phyloP scores from a whole-genome alignment of 2,888 invertebrate species.

The Andrena praecox region DNA sequence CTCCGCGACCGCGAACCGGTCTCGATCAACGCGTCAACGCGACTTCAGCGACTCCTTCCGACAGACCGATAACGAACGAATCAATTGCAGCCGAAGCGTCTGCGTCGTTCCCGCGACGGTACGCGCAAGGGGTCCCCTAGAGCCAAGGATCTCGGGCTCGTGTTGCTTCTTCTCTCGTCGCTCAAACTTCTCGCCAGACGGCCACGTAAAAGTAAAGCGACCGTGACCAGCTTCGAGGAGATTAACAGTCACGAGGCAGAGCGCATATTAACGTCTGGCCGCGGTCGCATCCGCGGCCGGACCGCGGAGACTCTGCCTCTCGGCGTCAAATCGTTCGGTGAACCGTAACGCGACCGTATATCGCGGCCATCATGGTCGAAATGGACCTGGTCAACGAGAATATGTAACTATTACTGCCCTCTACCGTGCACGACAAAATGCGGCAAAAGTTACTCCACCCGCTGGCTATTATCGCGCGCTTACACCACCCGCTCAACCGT shows the following conservation, averaged over 20 bases:
- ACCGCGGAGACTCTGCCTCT: constrained; percentile 52
- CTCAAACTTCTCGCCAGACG: not conserved
- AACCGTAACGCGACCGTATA: constrained; percentile 81
- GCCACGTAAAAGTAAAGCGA: constrained; percentile 30
- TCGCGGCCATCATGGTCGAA: constrained; percentile 76
- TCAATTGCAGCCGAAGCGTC: not conserved
- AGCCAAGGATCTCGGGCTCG: not conserved
- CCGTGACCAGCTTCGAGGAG: constrained; percentile 39
- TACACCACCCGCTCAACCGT: not conserved
- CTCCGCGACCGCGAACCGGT: constrained; percentile 19
- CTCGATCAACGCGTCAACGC: constrained; percentile 8
- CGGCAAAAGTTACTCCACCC: constrained; percentile 41
- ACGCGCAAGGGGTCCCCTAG: not conserved
- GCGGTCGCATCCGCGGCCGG: constrained; percentile 71
- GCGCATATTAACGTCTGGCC: constrained; percentile 70
- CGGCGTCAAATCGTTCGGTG: constrained; percentile 80
- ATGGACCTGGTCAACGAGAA: constrained; percentile 74
- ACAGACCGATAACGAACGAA: constrained; percentile 19
- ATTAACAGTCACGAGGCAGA: constrained; percentile 55
- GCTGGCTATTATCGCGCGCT: constrained; percentile 48
- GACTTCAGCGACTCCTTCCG: constrained; percentile 15
- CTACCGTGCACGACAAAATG: constrained; percentile 48
- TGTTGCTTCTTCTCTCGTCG: not conserved
- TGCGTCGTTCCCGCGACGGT: not conserved
- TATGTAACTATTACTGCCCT: constrained; percentile 73